Conservation (phyloP, 2,113 vertebrate species). For the Sakesphorus luctuosus region DNA sequence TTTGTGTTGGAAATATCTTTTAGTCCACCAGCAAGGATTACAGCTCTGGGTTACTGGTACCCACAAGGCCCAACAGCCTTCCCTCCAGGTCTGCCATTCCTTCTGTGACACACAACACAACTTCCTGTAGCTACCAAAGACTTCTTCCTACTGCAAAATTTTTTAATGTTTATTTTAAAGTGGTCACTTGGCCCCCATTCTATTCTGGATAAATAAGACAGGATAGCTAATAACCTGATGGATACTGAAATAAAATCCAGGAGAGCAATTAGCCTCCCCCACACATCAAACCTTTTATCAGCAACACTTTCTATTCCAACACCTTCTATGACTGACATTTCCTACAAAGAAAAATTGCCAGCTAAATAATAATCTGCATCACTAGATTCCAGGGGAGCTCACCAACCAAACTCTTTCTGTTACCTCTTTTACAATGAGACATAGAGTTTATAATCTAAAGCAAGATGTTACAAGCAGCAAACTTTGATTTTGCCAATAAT, state of each 20-base stretch:
- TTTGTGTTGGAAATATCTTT: not conserved
- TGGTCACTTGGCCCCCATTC: not conserved
- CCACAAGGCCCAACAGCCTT: rapidly evolving
- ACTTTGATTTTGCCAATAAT: not conserved
- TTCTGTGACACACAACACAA: not conserved
- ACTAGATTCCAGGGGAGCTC: not conserved
- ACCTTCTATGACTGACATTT: not conserved
- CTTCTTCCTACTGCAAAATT: not conserved
- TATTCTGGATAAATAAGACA: not conserved
- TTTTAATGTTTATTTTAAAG: not conserved
- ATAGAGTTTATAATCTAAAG: not conserved
- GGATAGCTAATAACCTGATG: not conserved
- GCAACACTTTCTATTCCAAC: not conserved
- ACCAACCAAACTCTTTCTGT: not conserved
- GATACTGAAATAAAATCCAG: not conserved
- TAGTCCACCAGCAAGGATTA: not conserved
- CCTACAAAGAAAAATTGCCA: not conserved
- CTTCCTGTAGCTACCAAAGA: not conserved
- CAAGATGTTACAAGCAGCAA: not conserved
- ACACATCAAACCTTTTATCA: not conserved
- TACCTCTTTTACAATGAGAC: not conserved
- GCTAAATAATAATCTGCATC: not conserved
- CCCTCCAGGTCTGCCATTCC: not conserved
- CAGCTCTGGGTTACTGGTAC: not conserved
- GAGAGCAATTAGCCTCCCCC: not conserved